phyloP scores from a whole-genome alignment of 1,140 invertebrate species.

The Pseudomyrmex dendroicus region DNA sequence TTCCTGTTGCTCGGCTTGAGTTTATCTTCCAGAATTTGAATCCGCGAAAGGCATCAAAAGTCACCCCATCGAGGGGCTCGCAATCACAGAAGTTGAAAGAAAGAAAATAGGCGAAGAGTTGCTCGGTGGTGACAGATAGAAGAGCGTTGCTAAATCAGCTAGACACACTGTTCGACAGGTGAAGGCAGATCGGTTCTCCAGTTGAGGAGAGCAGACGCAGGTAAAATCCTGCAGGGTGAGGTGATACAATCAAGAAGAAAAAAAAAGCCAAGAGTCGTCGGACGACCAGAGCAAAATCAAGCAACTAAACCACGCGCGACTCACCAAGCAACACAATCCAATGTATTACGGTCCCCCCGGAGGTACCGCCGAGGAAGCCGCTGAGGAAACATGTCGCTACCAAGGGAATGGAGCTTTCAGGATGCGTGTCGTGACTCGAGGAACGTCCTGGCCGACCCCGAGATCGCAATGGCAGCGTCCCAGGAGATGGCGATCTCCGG shows the following conservation, averaged over 20 bases:
- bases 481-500: conserved; percentile 77
- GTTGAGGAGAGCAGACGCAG: conserved; percentile 14
- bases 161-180: not conserved
- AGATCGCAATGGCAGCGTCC: conserved; percentile 74
- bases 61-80: conserved; percentile 24
- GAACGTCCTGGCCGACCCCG: conserved; percentile 72
- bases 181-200: not conserved
- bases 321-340: conserved; percentile 80
- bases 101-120: not conserved
- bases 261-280: conserved; percentile 35
- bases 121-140: not conserved
- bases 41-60: not conserved
- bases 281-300: not conserved
- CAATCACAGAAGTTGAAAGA: not conserved
- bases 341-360: conserved; percentile 84
- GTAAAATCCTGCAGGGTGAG: conserved; percentile 23
- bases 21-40: conserved; percentile 48
- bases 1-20: not conserved
- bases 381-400: conserved; percentile 86
- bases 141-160: not conserved
- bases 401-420: conserved; percentile 87
- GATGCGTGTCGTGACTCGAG: conserved; percentile 83
- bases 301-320: conserved; percentile 64
- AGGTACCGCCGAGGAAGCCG: conserved; percentile 70
- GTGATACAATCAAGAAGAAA: not conserved